A percentile compares a stretch with the other conserved stretches of the same genome.
Conservation (phyloP, 1,140 invertebrate genomes). For the Cryptotermes secundus region DNA sequence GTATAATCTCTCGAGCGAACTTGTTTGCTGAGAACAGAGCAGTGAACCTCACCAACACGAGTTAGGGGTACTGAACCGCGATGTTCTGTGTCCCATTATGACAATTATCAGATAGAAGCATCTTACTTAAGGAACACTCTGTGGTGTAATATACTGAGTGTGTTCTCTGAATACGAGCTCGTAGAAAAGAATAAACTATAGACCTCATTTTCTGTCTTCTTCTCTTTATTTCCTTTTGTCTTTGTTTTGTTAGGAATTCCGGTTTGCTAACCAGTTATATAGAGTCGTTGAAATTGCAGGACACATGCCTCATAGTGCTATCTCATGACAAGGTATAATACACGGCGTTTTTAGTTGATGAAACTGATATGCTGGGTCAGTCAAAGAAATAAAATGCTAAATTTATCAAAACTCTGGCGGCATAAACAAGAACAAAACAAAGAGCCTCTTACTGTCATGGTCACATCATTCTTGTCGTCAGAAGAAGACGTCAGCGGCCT, state of each 20-base stretch:
- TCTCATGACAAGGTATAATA: not conserved
- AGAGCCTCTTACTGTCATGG: not conserved
- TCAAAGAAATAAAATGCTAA: constrained; percentile 15
- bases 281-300: constrained; percentile 16
- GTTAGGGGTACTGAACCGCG: too few relatives aligned
- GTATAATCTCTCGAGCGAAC: too few relatives aligned
- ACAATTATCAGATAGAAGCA: too few relatives aligned
- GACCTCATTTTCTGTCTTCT: not conserved
- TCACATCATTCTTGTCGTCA: not conserved
- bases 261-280: constrained; percentile 15
- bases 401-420: constrained; percentile 11
- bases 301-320: not conserved
- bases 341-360: not conserved
- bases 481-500: not conserved
- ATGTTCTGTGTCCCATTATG: too few relatives aligned
- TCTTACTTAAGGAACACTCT: not conserved
- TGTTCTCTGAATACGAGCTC: not conserved
- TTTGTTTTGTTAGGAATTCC: constrained; percentile 9
- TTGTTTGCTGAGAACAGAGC: too few relatives aligned
- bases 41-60: too few relatives aligned
- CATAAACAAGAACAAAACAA: constrained; percentile 7
- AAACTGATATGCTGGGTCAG: constrained; percentile 4
- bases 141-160: not conserved
- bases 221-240: not conserved
- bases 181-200: not conserved